Evolutionary conservation across 2,888 invertebrate genomes (phyloP), one percentile per base, ranked within the genome.

Genomic region (Luffia ferchaultella): DNA sequence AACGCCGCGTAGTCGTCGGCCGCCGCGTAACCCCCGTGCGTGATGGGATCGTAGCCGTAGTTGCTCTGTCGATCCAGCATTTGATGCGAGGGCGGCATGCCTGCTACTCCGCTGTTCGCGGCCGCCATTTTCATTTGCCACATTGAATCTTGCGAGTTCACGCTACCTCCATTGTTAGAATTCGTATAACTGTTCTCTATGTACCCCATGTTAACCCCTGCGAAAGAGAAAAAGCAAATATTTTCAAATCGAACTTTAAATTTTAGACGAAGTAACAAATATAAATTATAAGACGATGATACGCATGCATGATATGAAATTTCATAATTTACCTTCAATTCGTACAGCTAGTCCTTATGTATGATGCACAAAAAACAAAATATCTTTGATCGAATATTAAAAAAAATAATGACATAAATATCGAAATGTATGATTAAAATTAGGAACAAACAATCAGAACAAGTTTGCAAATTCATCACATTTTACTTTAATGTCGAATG

Each of bases 121-220:
- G 91, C 92, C 1, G 92, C 92, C 88, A 92, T 92, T 78, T 96
- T 96, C 88, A 95, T 92, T 78, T 95, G 95, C 96, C 96, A 95
- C 64, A 96, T 79, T 42, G 96, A 96, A 73, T 96, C 95, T 75
- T 96, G 96, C 2, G 95, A 96, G 82, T 96, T 95, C 52, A 96
- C 95, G 62, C 95, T 95, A 59, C 96, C 96, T n/a, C 95, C 95
- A 73, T 95, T 95, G 83, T 95, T 95, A 53, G 95, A 95, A 73
- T 95, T 95, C 53, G 95, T 93, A 77, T 95, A 95, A 73, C 93
- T 94, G 77, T 94, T 94, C 72, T 95, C 95, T 80, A 94, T 89
- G 80, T 95, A 95, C 56, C 91, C 93, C 90, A 93, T 93, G 76
- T 93, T 93, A 57, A 90, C 90, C 89, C 93, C 93, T 93, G 74